Base-by-base conservation (phyloP, 2,113 vertebrate genomes). In the Lepidothrix coronata region DNA sequence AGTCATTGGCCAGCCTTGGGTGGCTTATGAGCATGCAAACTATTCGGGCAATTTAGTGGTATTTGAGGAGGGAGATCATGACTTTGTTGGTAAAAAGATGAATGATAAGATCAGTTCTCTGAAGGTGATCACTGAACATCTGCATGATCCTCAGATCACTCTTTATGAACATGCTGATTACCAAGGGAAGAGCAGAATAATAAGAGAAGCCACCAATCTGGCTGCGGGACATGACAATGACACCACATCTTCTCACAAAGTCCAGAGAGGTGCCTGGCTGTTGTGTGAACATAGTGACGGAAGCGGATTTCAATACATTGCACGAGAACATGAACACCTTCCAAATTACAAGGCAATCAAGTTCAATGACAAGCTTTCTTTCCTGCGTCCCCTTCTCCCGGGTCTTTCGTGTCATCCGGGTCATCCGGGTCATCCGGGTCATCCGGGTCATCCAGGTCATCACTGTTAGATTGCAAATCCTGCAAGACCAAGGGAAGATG, bases 91-190 rank as follows among this genome's bases (percentile, higher is more conserved):
- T 28, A 0, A 0, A 5, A 7, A 52, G 18, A 80, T 97, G 84
- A 96, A 96, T 35, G 90, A 96, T 2, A 91, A 3, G 63, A 95
- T 97, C 85, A 74, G 63, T 17, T 97, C 96, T 44, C 75, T 97
- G 78, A 37, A 25, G 65, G 0, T 91, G 55, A 96, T 97, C 76
- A 80, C 81, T 16, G 96, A 94, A 76, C 0, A 79, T 5, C 93
- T 97, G 43, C 43, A 43, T 14, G 0, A 93, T 9, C 96, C 95
- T 25, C 74, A 91, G 65, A 94, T 97, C 52, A 95, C 93, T 21
- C 76, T 97, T 41, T 96, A 95, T 9, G 79, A 97, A 23, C 62
- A 94, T 4, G 2, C 1, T 23, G 3, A 91, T 0, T 97, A 97
- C 4, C 37, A 61, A 59, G 97, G 95, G 37, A 91, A 1, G 48